Evolutionary conservation across 2,797 vertebrate genomes (phyloP).

Genomic region (Benthosema pterotum): DNA sequence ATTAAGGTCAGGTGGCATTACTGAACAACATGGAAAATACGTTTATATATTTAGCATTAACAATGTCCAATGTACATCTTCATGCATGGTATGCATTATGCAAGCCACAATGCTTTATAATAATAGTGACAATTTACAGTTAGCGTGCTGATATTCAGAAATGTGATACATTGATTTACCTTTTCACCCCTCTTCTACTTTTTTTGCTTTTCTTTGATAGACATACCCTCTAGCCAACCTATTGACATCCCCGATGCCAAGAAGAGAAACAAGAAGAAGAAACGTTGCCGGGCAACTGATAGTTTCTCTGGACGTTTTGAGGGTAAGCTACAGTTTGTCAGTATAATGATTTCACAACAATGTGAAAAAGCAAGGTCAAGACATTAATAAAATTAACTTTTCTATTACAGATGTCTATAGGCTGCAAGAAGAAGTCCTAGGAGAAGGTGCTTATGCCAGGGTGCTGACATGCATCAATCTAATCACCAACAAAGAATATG

Average conservation of each 20-base stretch:
- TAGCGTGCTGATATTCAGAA: too few relatives aligned
- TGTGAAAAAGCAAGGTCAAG: too few relatives aligned
- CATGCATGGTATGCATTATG: neutral
- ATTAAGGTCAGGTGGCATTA: neutral
- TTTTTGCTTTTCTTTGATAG: conserved; percentile 66
- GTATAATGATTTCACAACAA: neutral
- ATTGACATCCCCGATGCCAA: conserved; percentile 97
- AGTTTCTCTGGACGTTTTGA: conserved; percentile 97
- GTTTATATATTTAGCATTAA: too few relatives aligned
- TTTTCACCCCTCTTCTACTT: neutral
- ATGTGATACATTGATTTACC: too few relatives aligned
- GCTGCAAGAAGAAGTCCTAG: conserved; percentile 93
- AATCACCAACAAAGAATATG: conserved; percentile 97
- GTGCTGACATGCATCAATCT: conserved; percentile 95
- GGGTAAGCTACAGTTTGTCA: conserved; percentile 76
- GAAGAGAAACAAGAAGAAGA: conserved; percentile 98
- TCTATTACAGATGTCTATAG: conserved; percentile 90
- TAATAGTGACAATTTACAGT: too few relatives aligned
- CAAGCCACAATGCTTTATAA: neutral
- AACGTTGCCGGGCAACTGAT: conserved; percentile 94
- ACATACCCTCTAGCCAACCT: conserved; percentile 92
- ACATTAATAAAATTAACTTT: too few relatives aligned
- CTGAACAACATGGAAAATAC: too few relatives aligned
- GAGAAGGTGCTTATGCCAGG: conserved; percentile 94
- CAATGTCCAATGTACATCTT: neutral